Percentiles rank a stretch among this genome's conserved stretches.
Conservation (phyloP, 1,140 invertebrate genomes). For the Formica selysi region DNA sequence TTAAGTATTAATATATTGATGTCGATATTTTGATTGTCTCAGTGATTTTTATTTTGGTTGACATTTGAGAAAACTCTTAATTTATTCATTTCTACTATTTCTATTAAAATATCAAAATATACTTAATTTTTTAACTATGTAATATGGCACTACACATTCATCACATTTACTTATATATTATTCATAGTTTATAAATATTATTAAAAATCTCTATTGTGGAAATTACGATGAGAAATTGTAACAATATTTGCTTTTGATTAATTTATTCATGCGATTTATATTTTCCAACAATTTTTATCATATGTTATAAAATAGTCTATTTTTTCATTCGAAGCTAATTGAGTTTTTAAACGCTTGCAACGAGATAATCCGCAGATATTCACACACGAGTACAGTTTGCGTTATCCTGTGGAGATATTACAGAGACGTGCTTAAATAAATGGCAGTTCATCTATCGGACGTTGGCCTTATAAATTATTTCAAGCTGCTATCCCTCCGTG, state of each 20-base stretch:
- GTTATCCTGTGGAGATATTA: not conserved
- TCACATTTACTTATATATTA: not conserved
- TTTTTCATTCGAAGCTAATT: conserved; percentile 12
- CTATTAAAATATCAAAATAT: not conserved
- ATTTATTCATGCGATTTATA: not conserved
- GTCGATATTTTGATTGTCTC: not conserved
- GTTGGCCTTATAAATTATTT: conserved; percentile 33
- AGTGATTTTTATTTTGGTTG: not conserved
- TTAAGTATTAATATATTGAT: not conserved
- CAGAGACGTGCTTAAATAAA: conserved; percentile 29
- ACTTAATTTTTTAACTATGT: not conserved
- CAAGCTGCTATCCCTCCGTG: not conserved
- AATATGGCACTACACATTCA: too few relatives aligned
- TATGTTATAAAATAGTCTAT: not conserved
- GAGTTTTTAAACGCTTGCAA: conserved; percentile 23
- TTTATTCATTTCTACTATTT: conserved; percentile 5
- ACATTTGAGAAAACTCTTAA: conserved; percentile 9
- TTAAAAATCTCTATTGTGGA: not conserved
- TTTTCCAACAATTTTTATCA: not conserved
- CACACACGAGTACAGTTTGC: not conserved
- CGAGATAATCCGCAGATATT: conserved; percentile 4
- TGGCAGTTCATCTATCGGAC: not conserved
- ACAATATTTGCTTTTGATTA: not conserved
- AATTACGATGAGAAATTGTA: not conserved
- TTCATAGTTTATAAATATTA: not conserved